Evolutionary conservation across 2,888 invertebrate genomes (phyloP), one percentile per base, ranked within the genome.

Genomic region (Spicauda simplicius): DNA sequence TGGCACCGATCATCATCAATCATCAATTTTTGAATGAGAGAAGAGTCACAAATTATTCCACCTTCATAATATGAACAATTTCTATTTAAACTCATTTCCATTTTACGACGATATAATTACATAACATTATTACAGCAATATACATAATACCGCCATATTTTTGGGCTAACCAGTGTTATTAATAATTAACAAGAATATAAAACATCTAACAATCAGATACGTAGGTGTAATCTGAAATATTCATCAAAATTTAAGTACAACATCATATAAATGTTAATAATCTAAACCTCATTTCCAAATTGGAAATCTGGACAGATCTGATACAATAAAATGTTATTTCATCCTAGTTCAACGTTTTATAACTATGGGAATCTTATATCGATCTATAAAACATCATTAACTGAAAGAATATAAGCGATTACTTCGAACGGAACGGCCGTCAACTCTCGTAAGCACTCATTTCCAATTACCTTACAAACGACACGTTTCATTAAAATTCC

Each of bases 401-500:
- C 64, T 53, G 48, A 58, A 69, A 66, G 70, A 69, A 69, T 55
- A 60, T 61, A 69, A 63, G 55, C 65, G 70, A 68, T 59, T 61
- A 59, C 50, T 19, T 52, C 55, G 45, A 63, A 64, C 60, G 67
- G 69, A 71, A 70, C 59, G 64, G 54, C 50, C 61, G 69, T 68
- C 61, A 69, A 70, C 60, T 41, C 66, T 70, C 66, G 68, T 72
- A 70, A 69, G 59, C 59, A 58, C 69, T 66, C 56, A 64, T 70
- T 70, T 65, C 69, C 65, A 74, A 71, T 74, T 72, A 70, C 71
- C 25, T 59, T 61, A 68, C 62, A 67, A 56, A 56, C 52, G 64
- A 70, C 58, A 69, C 64, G 59, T 55, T 68, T 70, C 64, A 72
- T 73, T 72, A 68, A 68, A 68, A 73, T 73, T 72, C 70, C 71